Evolutionary conservation across 2,888 invertebrate species (phyloP), one percentile per base, ranked within the genome.

Genomic region (Camptogramma bilineatum): DNA sequence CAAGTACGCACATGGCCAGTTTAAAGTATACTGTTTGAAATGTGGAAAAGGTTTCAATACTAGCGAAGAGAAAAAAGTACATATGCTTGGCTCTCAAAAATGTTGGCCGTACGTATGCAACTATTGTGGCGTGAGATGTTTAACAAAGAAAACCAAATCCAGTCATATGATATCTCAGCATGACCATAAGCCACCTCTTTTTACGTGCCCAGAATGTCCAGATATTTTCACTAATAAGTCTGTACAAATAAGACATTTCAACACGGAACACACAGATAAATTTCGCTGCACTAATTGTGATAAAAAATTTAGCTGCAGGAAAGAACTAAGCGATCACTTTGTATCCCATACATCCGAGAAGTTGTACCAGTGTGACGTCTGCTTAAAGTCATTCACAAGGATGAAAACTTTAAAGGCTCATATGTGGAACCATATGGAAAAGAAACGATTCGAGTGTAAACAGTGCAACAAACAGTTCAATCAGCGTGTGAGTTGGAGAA

Each of bases 101-200:
- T 81, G 81, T 58, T 77, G 79, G 73, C 67, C 68, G 21, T 73
- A 78, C 62, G 52, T 73, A 1, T 81, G 81, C 52, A 72, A 68
- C 18, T 63, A 71, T 19, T 81, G 81, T 24, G 73, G 71, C 1
- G 69, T 73, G 24, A 62, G 80, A 24, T 81, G 80, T 46, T 44
- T 72, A 0, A 72, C 74, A 3, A 75, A 73, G 70, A 69, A 67
- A 19, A 54, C 72, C 19, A 75, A 75, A 58, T 54, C 69, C 24
- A 64, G 31, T 4, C 81, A 81, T 56, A 66, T 75, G 59, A 62
- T 66, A 0, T 57, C 72, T 2, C 76, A 70, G 1, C 83, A 83
- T 47, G 73, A 72, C 47, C 0, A 59, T 61, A 19, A 71, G 70
- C 39, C 76, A 66, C 44, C 59, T 66, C 1, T 73, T 77, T 53